phyloP scores from a whole-genome alignment of 2,888 invertebrate species.

The Nyleta sp. region DNA sequence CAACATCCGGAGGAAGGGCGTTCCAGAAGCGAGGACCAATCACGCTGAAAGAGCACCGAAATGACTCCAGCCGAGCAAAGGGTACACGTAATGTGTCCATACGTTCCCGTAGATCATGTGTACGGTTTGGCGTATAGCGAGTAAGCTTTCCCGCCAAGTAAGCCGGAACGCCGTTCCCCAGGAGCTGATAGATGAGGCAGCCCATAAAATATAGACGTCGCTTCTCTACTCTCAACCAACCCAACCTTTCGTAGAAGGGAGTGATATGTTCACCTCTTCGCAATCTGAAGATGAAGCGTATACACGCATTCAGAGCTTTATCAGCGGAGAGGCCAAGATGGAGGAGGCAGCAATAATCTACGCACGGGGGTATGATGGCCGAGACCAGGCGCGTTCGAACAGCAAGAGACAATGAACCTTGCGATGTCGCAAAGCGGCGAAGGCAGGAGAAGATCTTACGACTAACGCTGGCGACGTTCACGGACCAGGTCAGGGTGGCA shows the following conservation, averaged over 20 bases:
- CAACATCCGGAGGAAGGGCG: not conserved
- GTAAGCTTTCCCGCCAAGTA: not conserved
- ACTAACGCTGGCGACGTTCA: no score
- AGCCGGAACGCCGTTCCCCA: not conserved
- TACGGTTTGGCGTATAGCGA: not conserved
- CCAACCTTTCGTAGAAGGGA: not conserved
- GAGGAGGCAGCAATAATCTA: slow-evolving; percentile 16
- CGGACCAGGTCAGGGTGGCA: not conserved
- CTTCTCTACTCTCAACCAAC: not conserved
- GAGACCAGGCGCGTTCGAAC: not conserved
- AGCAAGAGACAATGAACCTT: not conserved
- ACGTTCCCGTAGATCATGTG: not conserved
- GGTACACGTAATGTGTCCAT: not conserved
- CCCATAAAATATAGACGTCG: slow-evolving; percentile 1
- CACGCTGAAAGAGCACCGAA: not conserved
- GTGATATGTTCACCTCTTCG: not conserved
- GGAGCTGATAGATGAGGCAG: not conserved
- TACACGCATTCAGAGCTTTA: slow-evolving; percentile 1
- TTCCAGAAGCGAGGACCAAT: not conserved
- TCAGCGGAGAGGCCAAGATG: not conserved
- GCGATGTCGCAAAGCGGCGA: not conserved
- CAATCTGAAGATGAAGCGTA: slow-evolving; percentile 10
- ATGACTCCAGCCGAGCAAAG: not conserved
- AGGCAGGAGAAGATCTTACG: not conserved
- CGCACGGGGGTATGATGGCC: not conserved